Percentiles rank a stretch among this genome's conserved stretches.
These are phyloP conservation scores for Pteronotus mesoamericanus DNA, from an alignment of 2,797 vertebrate genomes.

Conservation along the genomic window DNA sequence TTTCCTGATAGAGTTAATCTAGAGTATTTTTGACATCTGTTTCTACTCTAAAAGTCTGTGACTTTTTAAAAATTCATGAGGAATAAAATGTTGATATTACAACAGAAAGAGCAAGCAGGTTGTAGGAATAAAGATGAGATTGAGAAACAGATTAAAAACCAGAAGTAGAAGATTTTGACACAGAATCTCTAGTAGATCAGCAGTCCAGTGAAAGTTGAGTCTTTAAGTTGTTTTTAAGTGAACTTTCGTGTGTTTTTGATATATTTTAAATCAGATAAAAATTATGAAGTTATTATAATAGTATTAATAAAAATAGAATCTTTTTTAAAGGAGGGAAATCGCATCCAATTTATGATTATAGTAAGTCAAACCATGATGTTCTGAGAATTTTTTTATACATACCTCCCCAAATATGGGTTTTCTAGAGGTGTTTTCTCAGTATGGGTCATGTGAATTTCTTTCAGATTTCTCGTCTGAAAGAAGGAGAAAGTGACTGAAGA, in stretches of 20 bases:
- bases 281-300: not conserved
- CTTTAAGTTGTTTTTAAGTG: not conserved
- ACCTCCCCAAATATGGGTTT: not conserved
- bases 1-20: not conserved
- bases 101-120: not conserved
- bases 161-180: not conserved
- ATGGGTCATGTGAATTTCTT: conserved; percentile 5
- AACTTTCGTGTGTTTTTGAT: not conserved
- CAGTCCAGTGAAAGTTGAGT: not conserved
- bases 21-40: not conserved
- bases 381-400: not conserved
- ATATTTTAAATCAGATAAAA: conserved; percentile 14
- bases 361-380: not conserved
- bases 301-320: not conserved
- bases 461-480: conserved; percentile 16
- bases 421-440: not conserved
- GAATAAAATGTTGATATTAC: not conserved
- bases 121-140: not conserved
- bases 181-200: not conserved
- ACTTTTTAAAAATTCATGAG: not conserved
- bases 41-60: not conserved
- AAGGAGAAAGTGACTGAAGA: conserved; percentile 1
- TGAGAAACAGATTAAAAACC: not conserved
- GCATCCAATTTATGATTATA: not conserved
- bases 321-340: not conserved